These are phyloP conservation scores for Sciurus carolinensis DNA, from an alignment of 2,797 vertebrate genomes.

Conservation along the genomic window DNA sequence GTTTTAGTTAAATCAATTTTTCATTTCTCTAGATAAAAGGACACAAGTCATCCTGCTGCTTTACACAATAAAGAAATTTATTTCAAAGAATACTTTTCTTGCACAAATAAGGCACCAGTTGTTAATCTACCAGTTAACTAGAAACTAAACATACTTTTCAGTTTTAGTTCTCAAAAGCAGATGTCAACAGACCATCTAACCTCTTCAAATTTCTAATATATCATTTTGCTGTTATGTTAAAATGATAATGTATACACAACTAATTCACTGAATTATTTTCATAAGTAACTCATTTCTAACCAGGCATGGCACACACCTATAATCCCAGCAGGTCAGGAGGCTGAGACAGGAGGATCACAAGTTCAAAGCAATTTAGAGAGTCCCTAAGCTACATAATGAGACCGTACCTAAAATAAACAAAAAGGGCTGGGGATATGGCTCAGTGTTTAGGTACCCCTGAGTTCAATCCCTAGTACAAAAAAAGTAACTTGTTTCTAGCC, in stretches of 20 bases:
- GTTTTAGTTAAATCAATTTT: neutral
- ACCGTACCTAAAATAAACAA: neutral
- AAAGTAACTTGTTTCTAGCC: neutral
- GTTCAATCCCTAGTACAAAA: neutral
- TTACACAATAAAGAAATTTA: neutral
- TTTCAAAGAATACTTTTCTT: neutral
- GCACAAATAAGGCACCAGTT: conserved; percentile 13
- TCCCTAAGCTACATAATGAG: neutral
- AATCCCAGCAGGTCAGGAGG: neutral
- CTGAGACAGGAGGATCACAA: neutral
- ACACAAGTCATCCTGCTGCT: neutral
- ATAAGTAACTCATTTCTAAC: neutral
- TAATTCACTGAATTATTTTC: conserved; percentile 16
- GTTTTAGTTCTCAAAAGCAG: neutral
- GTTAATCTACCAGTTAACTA: neutral
- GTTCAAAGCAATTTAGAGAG: neutral
- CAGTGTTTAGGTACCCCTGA: too few species aligned
- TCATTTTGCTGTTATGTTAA: neutral
- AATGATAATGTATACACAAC: neutral
- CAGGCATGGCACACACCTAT: neutral
- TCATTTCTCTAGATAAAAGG: neutral
- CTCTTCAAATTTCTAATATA: conserved; percentile 15
- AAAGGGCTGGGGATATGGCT: neutral
- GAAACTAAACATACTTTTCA: conserved; percentile 5
- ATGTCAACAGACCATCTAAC: conserved; percentile 29